Evolutionary conservation across 2,797 vertebrate genomes (phyloP).

Genomic region (Anas acuta): DNA sequence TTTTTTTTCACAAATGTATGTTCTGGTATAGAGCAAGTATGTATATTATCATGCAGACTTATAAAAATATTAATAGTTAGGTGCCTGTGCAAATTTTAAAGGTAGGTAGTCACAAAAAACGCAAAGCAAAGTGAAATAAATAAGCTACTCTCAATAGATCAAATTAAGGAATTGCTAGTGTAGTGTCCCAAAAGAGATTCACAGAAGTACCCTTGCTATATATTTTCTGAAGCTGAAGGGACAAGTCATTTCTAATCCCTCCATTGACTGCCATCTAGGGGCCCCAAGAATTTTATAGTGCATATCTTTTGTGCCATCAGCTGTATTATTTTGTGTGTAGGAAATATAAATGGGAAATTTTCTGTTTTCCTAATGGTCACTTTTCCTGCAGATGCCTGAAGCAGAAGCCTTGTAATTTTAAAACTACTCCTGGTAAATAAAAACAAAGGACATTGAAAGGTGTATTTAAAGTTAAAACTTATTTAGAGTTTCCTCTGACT

Average conservation of each 20-base stretch:
- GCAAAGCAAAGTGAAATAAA: neutral
- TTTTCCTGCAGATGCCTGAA: neutral
- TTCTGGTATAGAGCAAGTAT: neutral
- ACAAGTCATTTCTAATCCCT: constrained; percentile 46
- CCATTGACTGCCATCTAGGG: constrained; percentile 71
- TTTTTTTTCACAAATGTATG: neutral
- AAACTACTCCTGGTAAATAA: neutral
- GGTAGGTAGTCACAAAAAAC: neutral
- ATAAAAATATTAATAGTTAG: rapidly evolving
- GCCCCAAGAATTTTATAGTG: constrained; percentile 36
- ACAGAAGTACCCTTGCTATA: neutral
- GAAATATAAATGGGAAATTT: neutral
- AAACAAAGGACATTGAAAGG: neutral
- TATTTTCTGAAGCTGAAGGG: constrained; percentile 29
- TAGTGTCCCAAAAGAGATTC: neutral
- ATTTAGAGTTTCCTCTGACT: neutral
- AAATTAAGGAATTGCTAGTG: neutral
- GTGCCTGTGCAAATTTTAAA: neutral
- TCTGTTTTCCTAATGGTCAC: neutral
- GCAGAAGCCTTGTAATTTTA: neutral
- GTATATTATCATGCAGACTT: neutral
- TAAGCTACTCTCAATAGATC: neutral
- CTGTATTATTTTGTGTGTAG: neutral
- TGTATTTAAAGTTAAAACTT: neutral
- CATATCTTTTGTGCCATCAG: constrained; percentile 27